These are phyloP conservation scores for Clarias macrocephalus DNA, from an alignment of 2,113 vertebrate species.

Conservation along the genomic window DNA sequence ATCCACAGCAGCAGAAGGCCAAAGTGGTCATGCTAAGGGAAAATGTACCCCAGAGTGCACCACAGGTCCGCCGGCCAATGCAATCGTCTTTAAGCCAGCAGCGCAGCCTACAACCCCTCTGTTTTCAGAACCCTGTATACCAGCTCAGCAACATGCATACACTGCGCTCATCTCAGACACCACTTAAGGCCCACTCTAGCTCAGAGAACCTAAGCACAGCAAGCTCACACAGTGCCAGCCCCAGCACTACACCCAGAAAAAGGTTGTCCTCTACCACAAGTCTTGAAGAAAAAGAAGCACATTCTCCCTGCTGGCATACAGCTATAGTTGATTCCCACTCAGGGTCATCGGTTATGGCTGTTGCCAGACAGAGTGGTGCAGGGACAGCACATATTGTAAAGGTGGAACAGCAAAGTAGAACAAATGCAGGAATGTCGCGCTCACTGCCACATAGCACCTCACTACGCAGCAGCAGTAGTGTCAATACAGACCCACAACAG, in stretches of 20 bases:
- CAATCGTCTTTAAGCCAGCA: slow-evolving; percentile 83
- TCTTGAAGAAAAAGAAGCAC: slow-evolving; percentile 80
- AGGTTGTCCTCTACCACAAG: slow-evolving; percentile 83
- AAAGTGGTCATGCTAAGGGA: slow-evolving; percentile 79
- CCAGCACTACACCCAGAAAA: slow-evolving; percentile 71
- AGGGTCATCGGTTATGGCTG: slow-evolving; percentile 70
- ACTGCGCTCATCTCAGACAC: slow-evolving; percentile 35
- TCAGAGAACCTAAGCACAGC: slow-evolving; percentile 89
- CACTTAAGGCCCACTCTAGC: slow-evolving; percentile 79
- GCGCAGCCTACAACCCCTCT: slow-evolving; percentile 86
- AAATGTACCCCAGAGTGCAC: slow-evolving; percentile 85
- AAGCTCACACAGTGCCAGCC: slow-evolving; percentile 87
- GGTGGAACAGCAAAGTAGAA: slow-evolving; percentile 79
- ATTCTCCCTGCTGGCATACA: slow-evolving; percentile 34
- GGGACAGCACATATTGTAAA: slow-evolving; percentile 85
- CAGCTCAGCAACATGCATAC: slow-evolving; percentile 82
- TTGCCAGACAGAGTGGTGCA: slow-evolving; percentile 83
- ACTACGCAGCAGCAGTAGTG: slow-evolving; percentile 80
- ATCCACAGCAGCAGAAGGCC: slow-evolving; percentile 36
- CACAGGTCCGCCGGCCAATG: slow-evolving; percentile 86
- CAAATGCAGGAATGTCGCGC: slow-evolving; percentile 67
- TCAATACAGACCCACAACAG: slow-evolving; percentile 64
- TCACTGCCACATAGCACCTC: slow-evolving; percentile 80
- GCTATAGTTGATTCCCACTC: slow-evolving; percentile 42
- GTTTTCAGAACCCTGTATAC: slow-evolving; percentile 95